Percentiles rank a stretch among this genome's conserved stretches.
These are phyloP conservation scores for Rhinolophus sinicus DNA, from an alignment of 2,113 vertebrate species.

Conservation along the genomic window DNA sequence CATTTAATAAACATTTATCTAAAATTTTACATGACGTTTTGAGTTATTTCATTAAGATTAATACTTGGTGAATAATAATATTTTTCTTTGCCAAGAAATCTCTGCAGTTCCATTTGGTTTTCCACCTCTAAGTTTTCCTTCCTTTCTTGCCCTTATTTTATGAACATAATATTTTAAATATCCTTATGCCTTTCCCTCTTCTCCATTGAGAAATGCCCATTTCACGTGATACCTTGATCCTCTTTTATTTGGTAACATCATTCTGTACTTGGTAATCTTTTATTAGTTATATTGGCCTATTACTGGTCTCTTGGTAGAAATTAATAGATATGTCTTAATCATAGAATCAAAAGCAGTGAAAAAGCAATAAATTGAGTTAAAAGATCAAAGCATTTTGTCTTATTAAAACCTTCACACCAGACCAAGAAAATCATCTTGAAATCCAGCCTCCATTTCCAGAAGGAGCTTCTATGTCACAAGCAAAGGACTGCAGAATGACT, in stretches of 20 bases:
- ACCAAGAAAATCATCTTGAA: background rate
- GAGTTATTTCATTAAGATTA: background rate
- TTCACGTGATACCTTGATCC: background rate
- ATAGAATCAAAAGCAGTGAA: background rate
- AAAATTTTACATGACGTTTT: background rate
- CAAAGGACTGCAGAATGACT: background rate
- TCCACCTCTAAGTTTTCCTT: background rate
- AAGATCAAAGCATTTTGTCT: background rate
- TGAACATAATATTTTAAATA: background rate
- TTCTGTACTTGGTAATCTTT: background rate
- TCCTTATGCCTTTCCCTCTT: background rate
- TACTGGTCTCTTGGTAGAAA: background rate
- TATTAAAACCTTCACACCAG: background rate
- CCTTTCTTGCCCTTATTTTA: conserved; percentile 6
- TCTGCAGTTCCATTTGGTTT: background rate
- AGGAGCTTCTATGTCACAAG: background rate
- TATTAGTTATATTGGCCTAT: background rate
- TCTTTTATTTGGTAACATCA: background rate
- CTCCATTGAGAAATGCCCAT: background rate
- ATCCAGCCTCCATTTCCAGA: background rate
- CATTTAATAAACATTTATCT: background rate
- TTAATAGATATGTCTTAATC: background rate
- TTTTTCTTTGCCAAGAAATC: conserved; percentile 18
- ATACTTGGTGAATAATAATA: background rate
- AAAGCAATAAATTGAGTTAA: background rate